phyloP scores from a whole-genome alignment of 2,797 vertebrate species.

The Cirrhinus molitorella region DNA sequence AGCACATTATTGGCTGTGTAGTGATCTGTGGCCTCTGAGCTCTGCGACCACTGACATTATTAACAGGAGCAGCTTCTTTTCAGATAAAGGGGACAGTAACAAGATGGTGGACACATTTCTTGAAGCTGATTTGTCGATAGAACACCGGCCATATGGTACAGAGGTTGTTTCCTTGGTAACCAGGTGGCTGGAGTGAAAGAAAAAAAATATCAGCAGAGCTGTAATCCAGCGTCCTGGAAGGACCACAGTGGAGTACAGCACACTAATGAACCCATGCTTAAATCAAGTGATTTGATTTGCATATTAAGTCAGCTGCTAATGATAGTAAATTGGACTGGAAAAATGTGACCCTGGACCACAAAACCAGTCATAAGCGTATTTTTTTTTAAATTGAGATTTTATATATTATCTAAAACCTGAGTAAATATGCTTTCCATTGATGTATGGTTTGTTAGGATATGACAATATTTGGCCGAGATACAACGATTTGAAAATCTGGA shows the following conservation, averaged over 20 bases:
- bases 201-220: background rate
- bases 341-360: background rate
- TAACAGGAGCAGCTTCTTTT: constrained; percentile 40
- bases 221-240: constrained; percentile 11
- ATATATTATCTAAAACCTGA: no score
- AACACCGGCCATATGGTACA: constrained; percentile 29
- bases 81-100: constrained; percentile 35
- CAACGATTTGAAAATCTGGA: no score
- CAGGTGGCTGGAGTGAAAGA: constrained; percentile 31
- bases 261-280: constrained; percentile 14
- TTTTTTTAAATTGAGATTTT: no score
- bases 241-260: background rate
- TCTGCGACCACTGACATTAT: constrained; percentile 7
- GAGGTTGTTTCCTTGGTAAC: constrained; percentile 56
- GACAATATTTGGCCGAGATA: no score
- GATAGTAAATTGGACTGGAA: background rate
- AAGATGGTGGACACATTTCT: constrained; percentile 37
- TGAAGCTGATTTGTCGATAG: constrained; percentile 33
- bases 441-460: no score
- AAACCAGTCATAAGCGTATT: no score
- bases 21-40: constrained; percentile 30
- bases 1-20: constrained; percentile 38
- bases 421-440: no score
- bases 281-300: background rate
- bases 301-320: constrained; percentile 10